Base-by-base conservation (phyloP, 1,140 invertebrate genomes). In the Stenopsyche tienmushanensis region DNA sequence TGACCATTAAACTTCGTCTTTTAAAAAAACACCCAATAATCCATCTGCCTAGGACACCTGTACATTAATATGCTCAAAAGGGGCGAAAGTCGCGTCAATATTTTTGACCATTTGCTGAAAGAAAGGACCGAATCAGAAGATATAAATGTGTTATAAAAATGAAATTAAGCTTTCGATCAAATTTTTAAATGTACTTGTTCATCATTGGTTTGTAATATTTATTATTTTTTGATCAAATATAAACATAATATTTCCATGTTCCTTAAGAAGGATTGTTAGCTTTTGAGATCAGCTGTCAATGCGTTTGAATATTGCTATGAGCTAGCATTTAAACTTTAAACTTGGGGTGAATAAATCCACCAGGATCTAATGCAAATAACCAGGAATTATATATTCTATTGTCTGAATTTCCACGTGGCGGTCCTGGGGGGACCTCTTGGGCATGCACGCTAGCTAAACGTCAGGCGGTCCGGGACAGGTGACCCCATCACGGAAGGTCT, bases 1-100 rank as follows among this genome's bases (percentile, higher is more conserved):
- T 57, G 13, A 41, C 54, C 8, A 25, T 39, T 57, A 57, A 57
- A 57, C 34, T 57, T 34, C 54, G 20, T 47, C 41, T 60, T 60
- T 60, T 44, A 57, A 29, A 57, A 57, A 57, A 17, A 20, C 18
- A 50, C 34, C n/a, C 21, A 9, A 57, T 49, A 64, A 57, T 69
- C 63, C 67, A 69, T 69, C 67, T 69, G 67, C 67, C 21, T 52
- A 15, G 42, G 21, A 62, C 63, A 69, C 62, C 62, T 69, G 63
- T 69, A 69, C 29, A 49, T 57, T 60, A 69, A 60, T 25, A 45
- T 53, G 34, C 39, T 49, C 21, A 57, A 57, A 54, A 50, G 34
- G 54, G 24, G 41, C n/a, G 34, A 65, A 54, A 58, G 54, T 34
- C 17, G 45, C 20, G 8, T 60, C 17, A 24, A 24, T 21, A 23